Conservation (phyloP, 1,140 invertebrate genomes). For the Ostrea denselamellosa region DNA sequence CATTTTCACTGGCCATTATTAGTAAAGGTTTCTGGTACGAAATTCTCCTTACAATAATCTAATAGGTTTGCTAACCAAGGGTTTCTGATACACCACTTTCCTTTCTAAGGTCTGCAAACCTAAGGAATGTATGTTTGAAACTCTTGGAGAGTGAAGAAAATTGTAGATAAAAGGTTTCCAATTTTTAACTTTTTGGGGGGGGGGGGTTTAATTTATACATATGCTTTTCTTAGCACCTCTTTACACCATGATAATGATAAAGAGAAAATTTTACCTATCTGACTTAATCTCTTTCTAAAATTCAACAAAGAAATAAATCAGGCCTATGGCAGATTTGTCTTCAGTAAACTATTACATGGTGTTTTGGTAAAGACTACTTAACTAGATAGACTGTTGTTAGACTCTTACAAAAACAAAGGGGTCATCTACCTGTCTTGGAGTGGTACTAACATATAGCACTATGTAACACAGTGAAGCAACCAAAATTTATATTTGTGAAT, state of each 20-base stretch:
- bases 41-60: no score
- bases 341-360: neutral
- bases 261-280: no score
- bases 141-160: no score
- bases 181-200: no score
- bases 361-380: neutral
- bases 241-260: neutral
- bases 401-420: slow-evolving; percentile 17
- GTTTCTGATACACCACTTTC: no score
- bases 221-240: neutral
- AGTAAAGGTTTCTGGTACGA: no score
- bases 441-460: slow-evolving; percentile 16
- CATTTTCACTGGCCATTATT: no score
- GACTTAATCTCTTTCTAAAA: neutral
- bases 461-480: neutral
- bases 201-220: no score
- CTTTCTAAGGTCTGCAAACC: no score
- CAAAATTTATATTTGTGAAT: neutral
- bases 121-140: no score
- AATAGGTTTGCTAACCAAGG: no score
- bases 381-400: neutral
- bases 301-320: neutral
- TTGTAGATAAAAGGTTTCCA: no score
- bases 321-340: neutral
- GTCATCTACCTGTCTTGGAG: slow-evolving; percentile 17